Base-by-base conservation (phyloP, 2,888 invertebrate genomes). In the Drosophila monieri region DNA sequence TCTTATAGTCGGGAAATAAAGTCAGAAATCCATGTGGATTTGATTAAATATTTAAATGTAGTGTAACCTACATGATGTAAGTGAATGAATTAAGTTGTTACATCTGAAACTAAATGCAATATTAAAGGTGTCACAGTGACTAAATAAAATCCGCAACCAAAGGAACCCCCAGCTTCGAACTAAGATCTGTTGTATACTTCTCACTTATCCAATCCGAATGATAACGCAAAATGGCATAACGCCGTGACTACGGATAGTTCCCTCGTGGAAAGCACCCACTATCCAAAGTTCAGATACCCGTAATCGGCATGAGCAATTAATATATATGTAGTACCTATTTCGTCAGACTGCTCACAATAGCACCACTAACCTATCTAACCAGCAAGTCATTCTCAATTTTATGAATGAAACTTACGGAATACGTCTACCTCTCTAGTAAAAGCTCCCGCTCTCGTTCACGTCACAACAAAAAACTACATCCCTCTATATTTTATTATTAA, bases 341-440 rank as follows among this genome's bases (percentile, higher is more conserved):
- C 43, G 35, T 41, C 25, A 10, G 41, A 70, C 47, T 37, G 39
- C 57, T 41, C 44, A 51, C 25, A 48, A 4, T 47, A 25, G 3
- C 18, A 21, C 21, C 25, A 25, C 5, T 46, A 25, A 9, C 37
- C 15, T 14, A 58, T 30, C 12, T 3, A 30, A 15, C 47, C 14
- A 2, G 14, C 18, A 41, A 41, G 39, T 41, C 39, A 41, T 41
- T 41, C 18, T 6, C 6, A 10, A 21, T 32, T 46, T 83, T 72
- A 76, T 88, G 88, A 88, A 81, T 81, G 88, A 76, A 83, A 21
- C 27, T 4, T 32, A 48, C 59, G 51, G 8, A 3, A 12, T 9
- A 4, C 32, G 12, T n/a, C 51, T 32, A 30, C 44, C 12, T 23
- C 48, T 23, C 59, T 58, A 41, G 73, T 56, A 73, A 70, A 70